Evolutionary conservation across 2,888 invertebrate genomes (phyloP), one percentile per base, ranked within the genome.

Genomic region (Teleiodes luculella): DNA sequence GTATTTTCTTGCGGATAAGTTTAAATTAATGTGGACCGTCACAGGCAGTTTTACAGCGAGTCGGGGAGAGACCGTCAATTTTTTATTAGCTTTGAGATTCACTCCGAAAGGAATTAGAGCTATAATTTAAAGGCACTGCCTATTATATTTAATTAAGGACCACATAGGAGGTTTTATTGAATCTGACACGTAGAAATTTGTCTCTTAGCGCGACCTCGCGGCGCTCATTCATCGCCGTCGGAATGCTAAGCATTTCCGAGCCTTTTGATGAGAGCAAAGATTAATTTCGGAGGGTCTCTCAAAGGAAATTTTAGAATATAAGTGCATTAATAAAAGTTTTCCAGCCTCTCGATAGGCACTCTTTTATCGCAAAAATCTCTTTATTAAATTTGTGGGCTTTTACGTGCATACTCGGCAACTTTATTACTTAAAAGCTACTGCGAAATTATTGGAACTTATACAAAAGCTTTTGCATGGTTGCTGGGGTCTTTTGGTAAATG

Each of bases 251-350:
- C 73, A 86, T 86, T 80, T 76, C 65, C 73, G 81, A 77, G 76
- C 82, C 85, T 84, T 86, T 85, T 85, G 83, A 86, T 80, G 82
- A 83, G 74, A 77, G 76, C 76, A 80, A 82, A 86, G 86, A 87
- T 88, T 87, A 87, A 87, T 88, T 83, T 85, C 74, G 78, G 74
- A 74, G 84, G 80, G 83, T 64, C 76, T 73, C 76, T 84, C 86
- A 88, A 88, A 86, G 83, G 84, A 83, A 83, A 81, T 83, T 86
- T 85, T 82, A 78, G 85, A 85, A 86, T 83, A 79, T 86, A 86
- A 86, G 86, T 87, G 85, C 84, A 88, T 87, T 86, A 86, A 84
- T 88, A 83, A 84, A 86, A 76, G 78, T 80, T 80, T 80, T 77
- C 80, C 72, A 76, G 72, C 67, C 65, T 67, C 65, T 65, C 63